phyloP scores from a whole-genome alignment of 2,888 invertebrate species.

The Diploptera punctata region DNA sequence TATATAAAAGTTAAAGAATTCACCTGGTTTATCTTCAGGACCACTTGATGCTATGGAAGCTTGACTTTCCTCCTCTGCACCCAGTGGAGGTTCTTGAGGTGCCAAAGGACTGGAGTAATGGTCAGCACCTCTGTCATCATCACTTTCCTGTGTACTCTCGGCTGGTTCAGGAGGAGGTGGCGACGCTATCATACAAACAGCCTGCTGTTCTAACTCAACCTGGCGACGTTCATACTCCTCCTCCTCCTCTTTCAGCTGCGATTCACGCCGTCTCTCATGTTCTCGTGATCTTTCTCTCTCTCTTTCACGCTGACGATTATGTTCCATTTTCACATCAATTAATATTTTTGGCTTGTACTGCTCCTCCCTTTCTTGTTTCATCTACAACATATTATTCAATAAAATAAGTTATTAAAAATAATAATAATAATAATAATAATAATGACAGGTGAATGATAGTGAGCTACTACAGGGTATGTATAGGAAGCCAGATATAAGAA shows the following conservation, averaged over 20 bases:
- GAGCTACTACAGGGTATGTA: too few species aligned
- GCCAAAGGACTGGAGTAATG: constrained; percentile 12
- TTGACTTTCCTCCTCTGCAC: constrained; percentile 41
- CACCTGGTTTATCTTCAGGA: constrained; percentile 32
- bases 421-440: background rate
- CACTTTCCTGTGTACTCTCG: constrained; percentile 32
- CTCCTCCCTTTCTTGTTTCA: constrained; percentile 66
- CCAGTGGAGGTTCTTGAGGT: constrained; percentile 31
- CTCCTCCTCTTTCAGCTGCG: constrained; percentile 54
- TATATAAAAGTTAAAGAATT: too few species aligned
- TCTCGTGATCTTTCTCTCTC: constrained; percentile 53
- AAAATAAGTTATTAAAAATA: background rate
- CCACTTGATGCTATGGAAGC: constrained; percentile 40
- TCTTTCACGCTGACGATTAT: constrained; percentile 51
- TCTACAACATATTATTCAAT: too few species aligned
- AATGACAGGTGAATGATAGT: background rate
- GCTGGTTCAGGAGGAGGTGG: constrained; percentile 21
- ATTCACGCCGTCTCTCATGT: constrained; percentile 58
- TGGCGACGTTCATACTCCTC: constrained; percentile 47
- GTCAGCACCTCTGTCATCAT: constrained; percentile 35
- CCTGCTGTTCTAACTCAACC: constrained; percentile 38
- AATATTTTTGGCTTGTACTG: constrained; percentile 84
- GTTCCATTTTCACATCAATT: constrained; percentile 61
- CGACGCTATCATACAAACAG: background rate
- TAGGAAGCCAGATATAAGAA: too few species aligned